A percentile compares a stretch with the other conserved stretches of the same genome.
Conservation (phyloP, 1,140 invertebrate species). For the Aphaenogaster rudis region DNA sequence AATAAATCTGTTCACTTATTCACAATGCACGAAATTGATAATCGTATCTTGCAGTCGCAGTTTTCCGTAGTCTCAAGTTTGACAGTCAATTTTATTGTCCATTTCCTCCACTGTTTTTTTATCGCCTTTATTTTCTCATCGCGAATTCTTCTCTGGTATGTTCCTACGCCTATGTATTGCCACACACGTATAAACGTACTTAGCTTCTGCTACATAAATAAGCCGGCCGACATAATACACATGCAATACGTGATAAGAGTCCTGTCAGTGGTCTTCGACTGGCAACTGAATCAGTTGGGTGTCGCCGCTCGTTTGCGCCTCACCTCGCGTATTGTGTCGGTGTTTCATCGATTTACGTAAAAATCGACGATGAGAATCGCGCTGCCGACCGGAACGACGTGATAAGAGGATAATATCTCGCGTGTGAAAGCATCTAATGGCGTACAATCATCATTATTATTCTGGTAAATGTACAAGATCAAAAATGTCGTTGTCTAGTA, state of each 20-base stretch:
- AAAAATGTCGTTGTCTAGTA: neutral
- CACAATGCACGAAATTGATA: neutral
- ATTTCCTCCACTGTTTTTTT: neutral
- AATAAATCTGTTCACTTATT: neutral
- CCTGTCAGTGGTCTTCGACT: conserved; percentile 74
- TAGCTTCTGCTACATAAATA: conserved; percentile 63
- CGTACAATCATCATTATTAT: conserved; percentile 23
- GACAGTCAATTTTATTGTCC: neutral
- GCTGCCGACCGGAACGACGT: neutral
- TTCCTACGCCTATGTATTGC: conserved; percentile 59
- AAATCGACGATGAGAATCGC: conserved; percentile 32
- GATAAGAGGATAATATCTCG: conserved; percentile 5
- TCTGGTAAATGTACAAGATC: conserved; percentile 14
- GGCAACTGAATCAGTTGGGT: conserved; percentile 78
- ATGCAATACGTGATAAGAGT: conserved; percentile 71
- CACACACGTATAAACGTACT: conserved; percentile 50
- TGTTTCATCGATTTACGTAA: neutral
- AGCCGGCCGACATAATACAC: conserved; percentile 61
- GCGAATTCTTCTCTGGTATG: neutral
- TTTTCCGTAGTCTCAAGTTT: neutral
- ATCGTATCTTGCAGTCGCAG: neutral
- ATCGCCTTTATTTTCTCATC: neutral
- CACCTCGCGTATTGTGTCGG: conserved; percentile 4
- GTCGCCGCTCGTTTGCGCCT: conserved; percentile 70
- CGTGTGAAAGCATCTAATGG: conserved; percentile 11